These are phyloP conservation scores for Drosophila pegasa DNA, from an alignment of 2,888 invertebrate genomes.

Conservation along the genomic window DNA sequence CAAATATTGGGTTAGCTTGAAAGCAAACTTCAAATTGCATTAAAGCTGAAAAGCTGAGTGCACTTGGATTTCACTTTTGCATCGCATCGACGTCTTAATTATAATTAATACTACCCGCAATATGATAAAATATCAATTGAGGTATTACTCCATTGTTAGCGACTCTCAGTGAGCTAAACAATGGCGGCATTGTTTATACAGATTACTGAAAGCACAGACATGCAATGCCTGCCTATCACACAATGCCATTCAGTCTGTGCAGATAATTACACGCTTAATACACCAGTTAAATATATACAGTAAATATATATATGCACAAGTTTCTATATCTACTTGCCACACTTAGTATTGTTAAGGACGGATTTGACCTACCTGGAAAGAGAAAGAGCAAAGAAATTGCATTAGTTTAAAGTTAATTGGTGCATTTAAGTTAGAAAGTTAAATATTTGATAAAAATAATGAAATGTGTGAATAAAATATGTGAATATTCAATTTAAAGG, in stretches of 20 bases:
- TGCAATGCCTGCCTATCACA: constrained; percentile 32
- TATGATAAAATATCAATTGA: constrained; percentile 51
- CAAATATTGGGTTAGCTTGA: constrained; percentile 30
- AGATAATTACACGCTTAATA: constrained; percentile 43
- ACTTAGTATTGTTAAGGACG: not conserved
- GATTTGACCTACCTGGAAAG: constrained; percentile 41
- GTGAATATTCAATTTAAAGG: not conserved
- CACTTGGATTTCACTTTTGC: not conserved
- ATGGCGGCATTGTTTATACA: constrained; percentile 44
- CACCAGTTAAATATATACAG: not conserved
- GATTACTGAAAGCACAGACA: constrained; percentile 27
- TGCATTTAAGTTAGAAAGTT: not conserved
- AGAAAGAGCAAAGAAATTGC: constrained; percentile 17
- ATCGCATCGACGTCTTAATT: constrained; percentile 18
- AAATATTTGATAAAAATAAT: not conserved
- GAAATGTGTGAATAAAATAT: not conserved
- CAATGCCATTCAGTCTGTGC: constrained; percentile 38
- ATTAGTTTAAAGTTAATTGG: constrained; percentile 17
- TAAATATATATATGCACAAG: not conserved
- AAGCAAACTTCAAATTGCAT: constrained; percentile 20
- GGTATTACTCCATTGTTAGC: constrained; percentile 26
- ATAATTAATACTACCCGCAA: constrained; percentile 32
- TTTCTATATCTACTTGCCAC: constrained; percentile 1
- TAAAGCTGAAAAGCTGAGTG: not conserved
- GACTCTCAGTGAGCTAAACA: constrained; percentile 35